Base-by-base conservation (phyloP, 2,888 invertebrate genomes). In the Aromia moschata region DNA sequence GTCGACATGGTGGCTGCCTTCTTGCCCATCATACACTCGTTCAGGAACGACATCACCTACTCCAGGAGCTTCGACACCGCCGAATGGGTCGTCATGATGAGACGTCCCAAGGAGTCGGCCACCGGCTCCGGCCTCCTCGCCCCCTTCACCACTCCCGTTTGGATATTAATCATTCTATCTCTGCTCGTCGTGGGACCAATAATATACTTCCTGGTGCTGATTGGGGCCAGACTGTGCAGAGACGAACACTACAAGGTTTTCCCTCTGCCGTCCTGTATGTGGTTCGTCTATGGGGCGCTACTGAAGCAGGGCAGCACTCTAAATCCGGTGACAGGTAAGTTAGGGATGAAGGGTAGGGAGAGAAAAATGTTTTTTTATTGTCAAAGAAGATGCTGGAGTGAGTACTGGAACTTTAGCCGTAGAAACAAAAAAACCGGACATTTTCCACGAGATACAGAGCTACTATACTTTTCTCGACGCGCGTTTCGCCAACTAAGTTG, bases 271-370 rank as follows among this genome's bases (percentile, higher is more conserved):
- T 86, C 90, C 2, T 93, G 93, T 74, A 84, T 91, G 65, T 94
- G 94, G 94, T 94, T 94, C 74, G 90, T 91, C 1, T 94, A 94
- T 74, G 93, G 93, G 11, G 93, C 93, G 1, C 84, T 94, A 30
- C 87, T 94, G 81, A 94, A 94, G 73, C 94, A 94, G 80, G 94
- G 94, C 46, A 91, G 92, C 15, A 89, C 87, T 9, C 81, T 93
- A 40, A 86, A 88, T n/a, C 94, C 94, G 0, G 84, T 87, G 59
- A 89, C 92, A 73, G 93, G 94, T 94, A 79, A 83, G 30, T 10
- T n/a, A n/a, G n/a, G n/a, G n/a, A n/a, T n/a, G n/a, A n/a, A n/a
- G n/a, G n/a, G n/a, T n/a, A n/a, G n/a, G n/a, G n/a, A n/a, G n/a
- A n/a, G n/a, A n/a, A n/a, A n/a, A n/a, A n/a, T n/a, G n/a, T n/a